Conservation (phyloP, 2,888 invertebrate species). For the Ceramica pisi region DNA sequence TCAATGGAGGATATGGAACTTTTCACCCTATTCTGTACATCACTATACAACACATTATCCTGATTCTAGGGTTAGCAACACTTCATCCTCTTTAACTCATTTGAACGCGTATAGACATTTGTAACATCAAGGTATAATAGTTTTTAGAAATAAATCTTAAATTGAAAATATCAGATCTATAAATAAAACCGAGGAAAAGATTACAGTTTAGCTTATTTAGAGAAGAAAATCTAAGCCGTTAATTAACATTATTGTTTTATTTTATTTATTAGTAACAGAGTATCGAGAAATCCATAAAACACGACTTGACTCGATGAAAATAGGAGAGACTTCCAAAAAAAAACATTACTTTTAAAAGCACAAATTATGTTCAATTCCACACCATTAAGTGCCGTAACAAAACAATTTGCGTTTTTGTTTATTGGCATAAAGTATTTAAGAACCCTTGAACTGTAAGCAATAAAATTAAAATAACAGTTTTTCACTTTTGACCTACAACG, state of each 20-base stretch:
- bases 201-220: neutral
- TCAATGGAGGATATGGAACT: too few relatives aligned
- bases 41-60: too few relatives aligned
- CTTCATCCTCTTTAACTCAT: too few relatives aligned
- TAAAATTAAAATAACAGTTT: conserved; percentile 51
- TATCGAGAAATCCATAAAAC: neutral
- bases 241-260: neutral
- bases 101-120: too few relatives aligned
- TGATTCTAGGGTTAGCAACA: too few relatives aligned
- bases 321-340: neutral
- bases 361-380: neutral
- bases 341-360: neutral
- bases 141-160: neutral
- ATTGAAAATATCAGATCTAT: neutral
- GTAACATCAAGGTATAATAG: neutral
- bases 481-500: conserved; percentile 51
- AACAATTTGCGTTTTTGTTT: conserved; percentile 33
- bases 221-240: neutral
- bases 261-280: neutral
- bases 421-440: conserved; percentile 20
- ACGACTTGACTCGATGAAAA: neutral
- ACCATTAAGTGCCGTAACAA: conserved; percentile 13
- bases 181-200: too few relatives aligned
- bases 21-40: too few relatives aligned
- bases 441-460: conserved; percentile 24